These are phyloP conservation scores for Drosophila sulfurigaster DNA, from an alignment of 1,140 invertebrate genomes.

Conservation along the genomic window DNA sequence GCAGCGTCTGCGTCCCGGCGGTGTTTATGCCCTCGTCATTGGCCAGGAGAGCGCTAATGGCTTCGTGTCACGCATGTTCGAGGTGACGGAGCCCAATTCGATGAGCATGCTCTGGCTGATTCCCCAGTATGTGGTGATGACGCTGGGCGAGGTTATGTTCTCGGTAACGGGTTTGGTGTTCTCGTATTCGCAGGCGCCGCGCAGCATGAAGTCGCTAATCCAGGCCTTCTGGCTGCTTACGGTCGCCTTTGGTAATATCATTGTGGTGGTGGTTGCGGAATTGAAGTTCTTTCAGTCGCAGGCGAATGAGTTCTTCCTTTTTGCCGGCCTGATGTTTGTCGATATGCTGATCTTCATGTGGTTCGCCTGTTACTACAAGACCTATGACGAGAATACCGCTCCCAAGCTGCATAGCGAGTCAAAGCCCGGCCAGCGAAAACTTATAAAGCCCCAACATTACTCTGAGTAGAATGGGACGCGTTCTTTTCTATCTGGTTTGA, in stretches of 20 bases:
- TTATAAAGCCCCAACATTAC: background rate
- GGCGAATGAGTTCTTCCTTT: constrained; percentile 93
- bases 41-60: constrained; percentile 45
- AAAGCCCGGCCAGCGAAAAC: background rate
- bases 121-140: constrained; percentile 95
- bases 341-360: constrained; percentile 93
- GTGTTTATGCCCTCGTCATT: constrained; percentile 87
- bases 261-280: constrained; percentile 92
- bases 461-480: background rate
- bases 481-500: background rate
- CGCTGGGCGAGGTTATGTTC: constrained; percentile 93
- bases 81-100: constrained; percentile 89
- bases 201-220: constrained; percentile 95
- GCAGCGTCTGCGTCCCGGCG: constrained; percentile 83
- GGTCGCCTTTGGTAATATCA: constrained; percentile 96
- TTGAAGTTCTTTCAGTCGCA: constrained; percentile 76
- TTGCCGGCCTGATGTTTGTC: constrained; percentile 92
- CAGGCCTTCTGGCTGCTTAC: constrained; percentile 96
- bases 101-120: constrained; percentile 93
- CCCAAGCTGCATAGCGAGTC: background rate
- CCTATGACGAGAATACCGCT: constrained; percentile 52
- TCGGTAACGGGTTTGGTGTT: constrained; percentile 96
- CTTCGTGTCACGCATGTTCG: constrained; percentile 46
- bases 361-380: constrained; percentile 90
- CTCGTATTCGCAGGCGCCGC: constrained; percentile 94